Percentiles rank a stretch among this genome's conserved stretches.
phyloP scores from a whole-genome alignment of 2,888 invertebrate species.

The Sepiola atlantica region DNA sequence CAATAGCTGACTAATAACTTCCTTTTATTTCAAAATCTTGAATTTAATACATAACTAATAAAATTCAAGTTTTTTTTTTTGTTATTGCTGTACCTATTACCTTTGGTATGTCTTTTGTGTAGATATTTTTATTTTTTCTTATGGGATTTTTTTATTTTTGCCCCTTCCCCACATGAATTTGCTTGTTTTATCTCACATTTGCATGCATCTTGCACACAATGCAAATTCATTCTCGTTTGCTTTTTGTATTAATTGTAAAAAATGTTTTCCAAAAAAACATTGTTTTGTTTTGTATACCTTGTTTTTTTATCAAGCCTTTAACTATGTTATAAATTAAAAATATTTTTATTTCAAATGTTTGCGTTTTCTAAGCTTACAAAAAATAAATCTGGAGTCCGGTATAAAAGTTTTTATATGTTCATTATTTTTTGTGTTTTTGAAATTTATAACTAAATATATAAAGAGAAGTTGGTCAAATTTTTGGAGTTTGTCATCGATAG shows the following conservation, averaged over 20 bases:
- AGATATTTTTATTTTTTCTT: background rate
- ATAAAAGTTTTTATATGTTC: too few relatives aligned
- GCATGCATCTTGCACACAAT: background rate
- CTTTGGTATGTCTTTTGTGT: background rate
- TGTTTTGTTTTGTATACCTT: background rate
- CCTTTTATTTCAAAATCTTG: background rate
- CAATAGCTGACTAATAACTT: background rate
- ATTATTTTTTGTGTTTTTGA: too few relatives aligned
- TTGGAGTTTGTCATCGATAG: too few relatives aligned
- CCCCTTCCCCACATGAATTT: background rate
- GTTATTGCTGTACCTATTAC: background rate
- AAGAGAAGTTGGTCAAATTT: too few relatives aligned
- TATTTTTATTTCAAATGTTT: too few relatives aligned
- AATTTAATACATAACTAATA: background rate
- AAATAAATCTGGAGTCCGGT: too few relatives aligned
- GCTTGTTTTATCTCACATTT: constrained; percentile 6
- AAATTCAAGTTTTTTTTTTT: background rate
- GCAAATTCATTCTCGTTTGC: background rate
- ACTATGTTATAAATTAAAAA: background rate
- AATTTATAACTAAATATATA: too few relatives aligned
- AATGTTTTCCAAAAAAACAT: background rate
- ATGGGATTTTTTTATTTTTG: background rate
- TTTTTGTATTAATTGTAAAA: background rate
- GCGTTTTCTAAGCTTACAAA: too few relatives aligned
- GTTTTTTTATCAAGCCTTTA: background rate